These are phyloP conservation scores for Prosopocoilus inquinatus DNA, from an alignment of 2,888 invertebrate genomes.

Conservation along the genomic window DNA sequence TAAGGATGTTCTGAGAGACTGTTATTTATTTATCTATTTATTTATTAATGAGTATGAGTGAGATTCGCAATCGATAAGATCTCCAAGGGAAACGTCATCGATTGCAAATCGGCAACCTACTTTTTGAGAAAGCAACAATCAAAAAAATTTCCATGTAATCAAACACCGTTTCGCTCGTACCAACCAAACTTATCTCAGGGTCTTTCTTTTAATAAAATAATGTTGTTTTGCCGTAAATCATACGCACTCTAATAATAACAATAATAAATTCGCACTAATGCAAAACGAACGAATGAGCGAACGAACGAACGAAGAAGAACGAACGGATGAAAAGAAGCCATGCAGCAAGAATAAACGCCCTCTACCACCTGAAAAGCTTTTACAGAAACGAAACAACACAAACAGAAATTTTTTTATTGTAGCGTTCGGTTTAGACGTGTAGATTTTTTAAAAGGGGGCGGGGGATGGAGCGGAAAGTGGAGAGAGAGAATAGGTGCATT, in stretches of 20 bases:
- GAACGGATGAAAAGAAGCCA: conserved; percentile 32
- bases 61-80: too few species aligned
- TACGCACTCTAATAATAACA: conserved; percentile 23
- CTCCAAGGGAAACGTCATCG: background rate
- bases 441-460: too few species aligned
- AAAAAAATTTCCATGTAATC: conserved; percentile 15
- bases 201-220: conserved; percentile 32
- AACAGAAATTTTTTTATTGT: background rate
- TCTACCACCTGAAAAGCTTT: conserved; percentile 1
- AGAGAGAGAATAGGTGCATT: too few species aligned
- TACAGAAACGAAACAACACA: background rate
- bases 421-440: too few species aligned
- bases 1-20: too few species aligned
- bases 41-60: too few species aligned
- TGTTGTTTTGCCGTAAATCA: conserved; percentile 51
- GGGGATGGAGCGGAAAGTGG: too few species aligned
- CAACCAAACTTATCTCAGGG: conserved; percentile 15
- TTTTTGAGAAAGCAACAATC: conserved; percentile 35
- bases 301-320: too few species aligned
- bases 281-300: too few species aligned
- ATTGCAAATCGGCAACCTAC: conserved; percentile 28
- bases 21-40: too few species aligned
- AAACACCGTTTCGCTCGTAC: conserved; percentile 21
- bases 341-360: conserved; percentile 28
- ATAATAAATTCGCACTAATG: background rate